These are phyloP conservation scores for Orycteropus afer DNA, from an alignment of 2,113 vertebrate genomes.

Conservation along the genomic window DNA sequence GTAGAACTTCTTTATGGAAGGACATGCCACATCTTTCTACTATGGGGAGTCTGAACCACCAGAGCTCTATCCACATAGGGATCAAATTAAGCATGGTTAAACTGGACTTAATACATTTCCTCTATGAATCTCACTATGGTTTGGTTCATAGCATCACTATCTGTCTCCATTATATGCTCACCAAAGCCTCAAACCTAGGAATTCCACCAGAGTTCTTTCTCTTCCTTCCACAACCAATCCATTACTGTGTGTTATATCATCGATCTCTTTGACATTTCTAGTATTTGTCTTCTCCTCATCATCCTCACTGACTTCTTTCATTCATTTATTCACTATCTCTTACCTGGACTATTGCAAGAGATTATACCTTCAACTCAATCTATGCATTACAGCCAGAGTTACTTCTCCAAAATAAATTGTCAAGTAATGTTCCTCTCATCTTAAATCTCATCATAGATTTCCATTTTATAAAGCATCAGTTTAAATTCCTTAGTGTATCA, in stretches of 20 bases:
- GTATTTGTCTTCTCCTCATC: neutral
- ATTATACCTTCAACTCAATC: neutral
- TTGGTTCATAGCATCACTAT: neutral
- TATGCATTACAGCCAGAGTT: neutral
- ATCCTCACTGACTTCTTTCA: neutral
- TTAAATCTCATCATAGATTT: neutral
- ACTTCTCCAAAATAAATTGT: conserved; percentile 32
- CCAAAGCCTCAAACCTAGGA: neutral
- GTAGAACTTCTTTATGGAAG: too few relatives aligned
- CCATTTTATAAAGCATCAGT: neutral
- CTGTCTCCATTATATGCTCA: neutral
- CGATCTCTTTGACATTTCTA: neutral
- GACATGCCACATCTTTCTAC: too few relatives aligned
- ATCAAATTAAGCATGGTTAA: neutral
- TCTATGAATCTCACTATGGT: neutral
- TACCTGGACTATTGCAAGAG: neutral
- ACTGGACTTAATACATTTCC: neutral
- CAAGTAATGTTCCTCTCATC: neutral
- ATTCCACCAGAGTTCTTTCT: neutral
- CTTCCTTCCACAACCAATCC: neutral
- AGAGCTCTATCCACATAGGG: neutral
- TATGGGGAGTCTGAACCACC: too few relatives aligned
- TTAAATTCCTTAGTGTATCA: neutral
- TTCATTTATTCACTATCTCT: neutral
- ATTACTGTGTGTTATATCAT: neutral